Percentiles rank a stretch among this genome's conserved stretches.
phyloP scores from a whole-genome alignment of 2,888 invertebrate genomes.

The Axea sp. region DNA sequence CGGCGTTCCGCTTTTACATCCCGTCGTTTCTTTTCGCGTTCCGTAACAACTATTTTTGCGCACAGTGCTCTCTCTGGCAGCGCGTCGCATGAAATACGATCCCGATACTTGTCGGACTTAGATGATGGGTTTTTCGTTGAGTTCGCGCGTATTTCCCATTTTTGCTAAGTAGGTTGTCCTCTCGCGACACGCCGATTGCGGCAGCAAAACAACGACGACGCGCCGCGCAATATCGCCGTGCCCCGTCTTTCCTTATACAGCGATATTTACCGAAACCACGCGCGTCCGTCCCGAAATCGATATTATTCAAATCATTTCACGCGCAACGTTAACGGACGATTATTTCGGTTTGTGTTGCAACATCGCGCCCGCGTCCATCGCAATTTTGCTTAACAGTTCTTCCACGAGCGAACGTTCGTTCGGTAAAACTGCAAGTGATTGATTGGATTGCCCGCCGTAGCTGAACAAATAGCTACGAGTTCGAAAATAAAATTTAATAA shows the following conservation, averaged over 20 bases:
- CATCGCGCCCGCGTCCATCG: too few relatives aligned
- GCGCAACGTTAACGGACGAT: too few relatives aligned
- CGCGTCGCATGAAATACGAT: slow-evolving; percentile 28
- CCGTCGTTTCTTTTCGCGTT: slow-evolving; percentile 39
- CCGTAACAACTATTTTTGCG: slow-evolving; percentile 38
- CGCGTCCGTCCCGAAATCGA: neutral
- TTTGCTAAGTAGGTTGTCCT: slow-evolving; percentile 66
- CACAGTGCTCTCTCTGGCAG: slow-evolving; percentile 19
- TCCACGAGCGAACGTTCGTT: too few relatives aligned
- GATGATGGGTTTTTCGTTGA: slow-evolving; percentile 38
- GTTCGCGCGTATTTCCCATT: slow-evolving; percentile 53
- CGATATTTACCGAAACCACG: slow-evolving; percentile 21
- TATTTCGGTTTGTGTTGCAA: too few relatives aligned
- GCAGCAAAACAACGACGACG: slow-evolving; percentile 41
- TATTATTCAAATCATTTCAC: neutral
- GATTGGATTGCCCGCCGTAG: slow-evolving; percentile 35
- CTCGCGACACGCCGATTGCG: slow-evolving; percentile 41
- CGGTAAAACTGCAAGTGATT: slow-evolving; percentile 32
- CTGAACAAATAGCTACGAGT: slow-evolving; percentile 36
- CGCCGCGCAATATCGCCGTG: slow-evolving; percentile 30
- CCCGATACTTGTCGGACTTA: slow-evolving; percentile 37
- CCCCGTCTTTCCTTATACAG: slow-evolving; percentile 27
- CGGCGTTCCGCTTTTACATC: slow-evolving; percentile 13
- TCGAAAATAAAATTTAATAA: slow-evolving; percentile 50
- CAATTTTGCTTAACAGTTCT: too few relatives aligned